Conservation (phyloP, 1,140 invertebrate genomes). For the Drosophila simulans region DNA sequence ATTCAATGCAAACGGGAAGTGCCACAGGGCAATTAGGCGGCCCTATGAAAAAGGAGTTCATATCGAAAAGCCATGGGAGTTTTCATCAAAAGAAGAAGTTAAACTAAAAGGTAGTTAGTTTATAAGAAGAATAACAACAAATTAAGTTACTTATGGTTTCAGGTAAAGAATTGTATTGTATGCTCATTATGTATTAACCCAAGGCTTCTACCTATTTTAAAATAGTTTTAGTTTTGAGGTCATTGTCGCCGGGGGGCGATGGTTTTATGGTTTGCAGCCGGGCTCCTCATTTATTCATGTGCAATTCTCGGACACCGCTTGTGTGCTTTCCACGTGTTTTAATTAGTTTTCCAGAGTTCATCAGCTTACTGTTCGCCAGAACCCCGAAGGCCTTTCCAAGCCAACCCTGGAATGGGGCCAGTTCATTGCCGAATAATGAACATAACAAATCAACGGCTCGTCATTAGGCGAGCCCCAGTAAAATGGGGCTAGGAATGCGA, state of each 20-base stretch:
- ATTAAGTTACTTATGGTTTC: not conserved
- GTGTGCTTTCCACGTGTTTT: conserved; percentile 76
- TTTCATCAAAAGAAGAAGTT: too few species aligned
- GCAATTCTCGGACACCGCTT: conserved; percentile 51
- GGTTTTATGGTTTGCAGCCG: conserved; percentile 19
- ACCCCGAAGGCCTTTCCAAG: not conserved
- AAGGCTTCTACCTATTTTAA: not conserved
- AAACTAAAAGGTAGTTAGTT: too few species aligned
- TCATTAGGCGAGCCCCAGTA: conserved; percentile 49
- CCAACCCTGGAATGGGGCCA: conserved; percentile 9
- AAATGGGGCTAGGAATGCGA: not conserved
- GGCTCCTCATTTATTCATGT: conserved; percentile 61
- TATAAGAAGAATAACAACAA: too few species aligned
- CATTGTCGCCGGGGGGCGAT: conserved; percentile 20
- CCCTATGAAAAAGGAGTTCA: conserved; percentile 1
- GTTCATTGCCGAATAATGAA: conserved; percentile 68
- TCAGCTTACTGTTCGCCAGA: conserved; percentile 41
- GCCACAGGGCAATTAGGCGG: not conserved
- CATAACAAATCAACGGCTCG: conserved; percentile 77
- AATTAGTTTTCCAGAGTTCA: conserved; percentile 79
- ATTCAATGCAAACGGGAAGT: not conserved
- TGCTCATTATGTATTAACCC: too few species aligned
- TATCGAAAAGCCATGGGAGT: too few species aligned
- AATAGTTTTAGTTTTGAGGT: conserved; percentile 37
- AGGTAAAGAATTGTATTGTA: too few species aligned